Evolutionary conservation across 2,888 invertebrate genomes (phyloP).

Genomic region (Conomelus anceps): DNA sequence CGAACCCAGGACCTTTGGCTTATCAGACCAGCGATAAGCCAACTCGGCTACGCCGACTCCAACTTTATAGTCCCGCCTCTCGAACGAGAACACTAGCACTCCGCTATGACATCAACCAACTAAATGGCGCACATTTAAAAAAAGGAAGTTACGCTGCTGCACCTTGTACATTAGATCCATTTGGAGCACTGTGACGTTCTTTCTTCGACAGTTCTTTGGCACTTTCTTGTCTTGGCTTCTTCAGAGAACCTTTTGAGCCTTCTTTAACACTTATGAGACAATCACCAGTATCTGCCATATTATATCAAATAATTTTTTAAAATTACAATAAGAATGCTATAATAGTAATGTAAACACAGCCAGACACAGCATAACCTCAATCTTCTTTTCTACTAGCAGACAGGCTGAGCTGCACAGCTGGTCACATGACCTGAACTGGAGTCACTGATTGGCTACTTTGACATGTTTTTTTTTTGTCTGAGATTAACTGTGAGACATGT

Average conservation of each 20-base stretch:
- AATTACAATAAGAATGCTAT: not conserved
- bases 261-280: not conserved
- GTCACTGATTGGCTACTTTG: not conserved
- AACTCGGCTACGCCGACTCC: too few relatives aligned
- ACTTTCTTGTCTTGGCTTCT: not conserved
- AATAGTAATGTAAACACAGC: not conserved
- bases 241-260: not conserved
- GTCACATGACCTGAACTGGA: constrained; percentile 1
- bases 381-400: too few relatives aligned
- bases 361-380: not conserved
- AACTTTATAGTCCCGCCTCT: too few relatives aligned
- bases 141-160: too few relatives aligned
- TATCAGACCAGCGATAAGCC: too few relatives aligned
- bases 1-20: too few relatives aligned
- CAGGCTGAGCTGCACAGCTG: too few relatives aligned
- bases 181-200: not conserved
- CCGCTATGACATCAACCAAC: too few relatives aligned
- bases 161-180: not conserved
- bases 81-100: too few relatives aligned
- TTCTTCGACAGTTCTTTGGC: not conserved
- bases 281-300: not conserved
- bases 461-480: not conserved
- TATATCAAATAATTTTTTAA: not conserved
- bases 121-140: too few relatives aligned
- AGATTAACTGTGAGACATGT: not conserved